A percentile compares a stretch with the other conserved stretches of the same genome.
These are phyloP conservation scores for Perodicticus potto DNA, from an alignment of 2,797 vertebrate genomes.

Conservation along the genomic window DNA sequence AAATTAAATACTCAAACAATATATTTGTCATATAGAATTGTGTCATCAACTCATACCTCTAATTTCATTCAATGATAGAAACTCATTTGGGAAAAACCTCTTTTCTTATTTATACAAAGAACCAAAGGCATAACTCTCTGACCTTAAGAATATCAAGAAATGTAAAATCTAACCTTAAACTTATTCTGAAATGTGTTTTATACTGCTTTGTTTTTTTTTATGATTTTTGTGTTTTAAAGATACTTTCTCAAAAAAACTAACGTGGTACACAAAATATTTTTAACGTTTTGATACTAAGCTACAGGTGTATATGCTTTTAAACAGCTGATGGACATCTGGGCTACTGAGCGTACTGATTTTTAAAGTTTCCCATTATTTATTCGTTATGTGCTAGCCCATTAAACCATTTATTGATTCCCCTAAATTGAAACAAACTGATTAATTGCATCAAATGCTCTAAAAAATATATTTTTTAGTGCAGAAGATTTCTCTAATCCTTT, in stretches of 20 bases:
- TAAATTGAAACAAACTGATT: conserved; percentile 72
- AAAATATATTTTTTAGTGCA: conserved; percentile 45
- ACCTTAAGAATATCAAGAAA: conserved; percentile 24
- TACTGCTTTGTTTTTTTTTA: not conserved
- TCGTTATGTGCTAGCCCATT: conserved; percentile 36
- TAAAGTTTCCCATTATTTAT: conserved; percentile 72
- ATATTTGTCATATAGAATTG: conserved; percentile 1
- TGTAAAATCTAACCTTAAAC: not conserved
- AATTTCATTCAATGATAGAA: conserved; percentile 8
- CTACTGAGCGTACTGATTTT: conserved; percentile 57
- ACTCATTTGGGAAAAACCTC: not conserved
- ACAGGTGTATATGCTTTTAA: conserved; percentile 59
- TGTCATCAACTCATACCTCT: not conserved
- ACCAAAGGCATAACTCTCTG: not conserved
- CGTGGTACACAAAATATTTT: not conserved
- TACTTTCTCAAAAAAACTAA: conserved; percentile 43
- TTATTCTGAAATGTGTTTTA: not conserved
- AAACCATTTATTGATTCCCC: conserved; percentile 68
- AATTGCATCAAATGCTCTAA: conserved; percentile 65
- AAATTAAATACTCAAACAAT: conserved; percentile 12
- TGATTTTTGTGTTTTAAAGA: not conserved
- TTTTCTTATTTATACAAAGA: not conserved
- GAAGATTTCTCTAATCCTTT: not conserved
- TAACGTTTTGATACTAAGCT: conserved; percentile 23
- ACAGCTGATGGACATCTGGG: conserved; percentile 67